Evolutionary conservation across 2,888 invertebrate genomes (phyloP).

Genomic region (Coronaproctus castanopsis): DNA sequence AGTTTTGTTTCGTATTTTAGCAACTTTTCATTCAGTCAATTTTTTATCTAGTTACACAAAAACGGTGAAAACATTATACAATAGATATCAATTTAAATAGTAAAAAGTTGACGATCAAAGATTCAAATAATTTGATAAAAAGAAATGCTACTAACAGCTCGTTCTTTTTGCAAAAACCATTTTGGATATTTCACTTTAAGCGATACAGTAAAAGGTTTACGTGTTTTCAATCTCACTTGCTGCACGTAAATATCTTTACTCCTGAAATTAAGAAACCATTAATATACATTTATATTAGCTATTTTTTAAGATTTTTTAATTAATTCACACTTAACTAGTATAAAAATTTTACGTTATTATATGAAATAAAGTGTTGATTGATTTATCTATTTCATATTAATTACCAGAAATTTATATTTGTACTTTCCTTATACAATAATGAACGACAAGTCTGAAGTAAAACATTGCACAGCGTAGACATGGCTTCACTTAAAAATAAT

Average conservation of each 20-base stretch:
- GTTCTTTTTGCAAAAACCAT: conserved; percentile 47
- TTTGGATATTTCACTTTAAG: conserved; percentile 45
- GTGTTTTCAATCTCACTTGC: conserved; percentile 24
- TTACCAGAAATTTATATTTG: too few species aligned
- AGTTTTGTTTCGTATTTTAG: too few species aligned
- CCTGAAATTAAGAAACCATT: not conserved
- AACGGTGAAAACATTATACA: too few species aligned
- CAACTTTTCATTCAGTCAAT: too few species aligned
- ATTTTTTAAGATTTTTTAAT: not conserved
- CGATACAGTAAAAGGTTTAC: conserved; percentile 27
- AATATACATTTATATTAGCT: not conserved
- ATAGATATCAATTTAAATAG: too few species aligned
- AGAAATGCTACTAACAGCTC: conserved; percentile 34
- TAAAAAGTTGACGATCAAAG: too few species aligned
- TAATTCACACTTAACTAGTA: not conserved
- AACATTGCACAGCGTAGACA: not conserved
- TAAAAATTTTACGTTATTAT: too few species aligned
- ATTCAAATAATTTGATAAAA: not conserved
- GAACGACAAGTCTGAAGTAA: not conserved
- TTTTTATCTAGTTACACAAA: too few species aligned
- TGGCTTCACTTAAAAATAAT: too few species aligned
- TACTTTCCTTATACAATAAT: not conserved
- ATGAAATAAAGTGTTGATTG: too few species aligned
- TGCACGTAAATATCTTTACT: not conserved
- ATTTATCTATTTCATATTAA: too few species aligned